phyloP scores from a whole-genome alignment of 64 coral and sea anemone genomes.

The Acropora yongei region DNA sequence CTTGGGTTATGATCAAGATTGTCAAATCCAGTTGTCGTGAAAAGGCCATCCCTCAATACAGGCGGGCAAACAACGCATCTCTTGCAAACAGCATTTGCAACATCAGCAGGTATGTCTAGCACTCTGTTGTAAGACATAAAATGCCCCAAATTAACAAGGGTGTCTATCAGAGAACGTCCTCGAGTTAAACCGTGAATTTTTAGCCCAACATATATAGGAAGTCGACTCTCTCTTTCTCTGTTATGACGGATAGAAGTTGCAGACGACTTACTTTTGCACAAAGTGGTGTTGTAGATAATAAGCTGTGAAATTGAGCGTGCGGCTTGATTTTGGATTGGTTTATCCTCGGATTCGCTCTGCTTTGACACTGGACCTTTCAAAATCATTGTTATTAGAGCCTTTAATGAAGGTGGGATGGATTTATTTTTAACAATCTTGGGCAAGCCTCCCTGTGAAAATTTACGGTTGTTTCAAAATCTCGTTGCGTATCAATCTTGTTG shows the following conservation, averaged over 20 bases:
- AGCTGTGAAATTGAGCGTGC: neutral
- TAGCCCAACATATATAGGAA: conserved; percentile 29
- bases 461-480: neutral
- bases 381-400: neutral
- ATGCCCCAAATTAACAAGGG: neutral
- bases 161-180: conserved; percentile 14
- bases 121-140: conserved; percentile 22
- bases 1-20: conserved; percentile 17
- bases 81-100: neutral
- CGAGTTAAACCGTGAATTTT: conserved; percentile 33
- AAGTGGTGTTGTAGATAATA: neutral
- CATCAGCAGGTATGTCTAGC: conserved; percentile 3
- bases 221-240: conserved; percentile 24
- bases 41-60: conserved; percentile 2
- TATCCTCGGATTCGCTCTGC: neutral
- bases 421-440: neutral
- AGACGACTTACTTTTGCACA: neutral
- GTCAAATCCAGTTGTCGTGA: neutral
- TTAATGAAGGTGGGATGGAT: neutral
- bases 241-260: neutral
- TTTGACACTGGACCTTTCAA: neutral
- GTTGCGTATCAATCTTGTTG: neutral
- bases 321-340: neutral
- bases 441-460: neutral
- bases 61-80: conserved; percentile 3